Percentiles rank a stretch among this genome's conserved stretches.
phyloP scores from a whole-genome alignment of 2,888 invertebrate species.

The Heliconius hortense region DNA sequence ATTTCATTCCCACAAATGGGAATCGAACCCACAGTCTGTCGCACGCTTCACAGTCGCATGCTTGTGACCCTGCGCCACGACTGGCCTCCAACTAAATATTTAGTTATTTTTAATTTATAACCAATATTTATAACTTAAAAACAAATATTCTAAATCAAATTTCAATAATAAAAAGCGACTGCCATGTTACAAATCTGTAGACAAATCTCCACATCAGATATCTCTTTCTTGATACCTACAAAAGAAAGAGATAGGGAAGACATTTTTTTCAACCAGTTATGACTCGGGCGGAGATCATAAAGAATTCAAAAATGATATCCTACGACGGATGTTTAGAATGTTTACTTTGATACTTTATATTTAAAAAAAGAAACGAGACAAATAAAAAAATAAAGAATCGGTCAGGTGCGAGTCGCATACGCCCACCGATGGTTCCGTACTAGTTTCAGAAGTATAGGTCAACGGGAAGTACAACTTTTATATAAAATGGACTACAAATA shows the following conservation, averaged over 20 bases:
- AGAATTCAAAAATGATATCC: constrained; percentile 70
- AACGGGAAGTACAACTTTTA: background rate
- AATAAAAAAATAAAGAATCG: background rate
- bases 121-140: background rate
- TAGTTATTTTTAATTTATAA: background rate
- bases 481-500: background rate
- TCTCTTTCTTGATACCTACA: constrained; percentile 40
- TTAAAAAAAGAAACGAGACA: background rate
- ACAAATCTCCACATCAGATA: constrained; percentile 23
- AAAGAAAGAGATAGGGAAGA: constrained; percentile 45
- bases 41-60: no score
- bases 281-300: constrained; percentile 61
- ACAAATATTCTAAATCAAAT: background rate
- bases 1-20: background rate
- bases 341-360: constrained; percentile 57
- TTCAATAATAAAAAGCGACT: constrained; percentile 17
- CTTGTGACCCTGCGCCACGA: background rate
- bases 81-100: background rate
- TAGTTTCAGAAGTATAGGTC: background rate
- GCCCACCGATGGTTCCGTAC: background rate
- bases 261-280: constrained; percentile 55
- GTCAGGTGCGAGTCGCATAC: background rate
- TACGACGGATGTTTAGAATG: constrained; percentile 57
- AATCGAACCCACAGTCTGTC: background rate
- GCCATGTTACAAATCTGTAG: constrained; percentile 28